Evolutionary conservation across 2,797 vertebrate species (phyloP).

Genomic region (Dryobates pubescens): DNA sequence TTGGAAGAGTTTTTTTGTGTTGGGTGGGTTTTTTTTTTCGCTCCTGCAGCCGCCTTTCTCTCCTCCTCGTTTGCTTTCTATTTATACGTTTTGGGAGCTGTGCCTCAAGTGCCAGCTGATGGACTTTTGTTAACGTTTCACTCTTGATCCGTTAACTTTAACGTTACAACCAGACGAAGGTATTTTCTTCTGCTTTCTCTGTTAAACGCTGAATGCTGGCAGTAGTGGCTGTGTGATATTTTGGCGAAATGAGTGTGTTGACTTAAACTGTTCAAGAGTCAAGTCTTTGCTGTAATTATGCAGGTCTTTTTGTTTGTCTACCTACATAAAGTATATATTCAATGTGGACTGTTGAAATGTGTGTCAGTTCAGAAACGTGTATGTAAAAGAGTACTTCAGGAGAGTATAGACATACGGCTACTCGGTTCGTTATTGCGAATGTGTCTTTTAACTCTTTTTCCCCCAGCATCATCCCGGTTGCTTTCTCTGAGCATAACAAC

Average conservation of each 20-base stretch:
- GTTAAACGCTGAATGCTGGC: neutral
- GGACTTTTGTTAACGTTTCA: neutral
- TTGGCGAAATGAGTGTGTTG: neutral
- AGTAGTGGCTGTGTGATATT: neutral
- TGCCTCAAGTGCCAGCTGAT: constrained; percentile 31
- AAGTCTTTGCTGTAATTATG: neutral
- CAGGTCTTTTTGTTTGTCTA: neutral
- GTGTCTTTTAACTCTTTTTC: constrained; percentile 53
- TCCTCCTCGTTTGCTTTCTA: constrained; percentile 15
- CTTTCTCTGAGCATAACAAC: neutral
- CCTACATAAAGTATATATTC: neutral
- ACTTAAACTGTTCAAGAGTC: neutral
- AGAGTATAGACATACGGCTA: neutral
- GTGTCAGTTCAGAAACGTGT: neutral
- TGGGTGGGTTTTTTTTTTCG: too few relatives aligned
- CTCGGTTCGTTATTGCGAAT: neutral
- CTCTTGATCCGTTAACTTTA: constrained; percentile 6
- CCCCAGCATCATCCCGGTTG: neutral
- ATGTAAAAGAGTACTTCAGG: neutral
- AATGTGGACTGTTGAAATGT: neutral
- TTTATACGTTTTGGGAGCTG: constrained; percentile 20
- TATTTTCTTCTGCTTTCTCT: constrained; percentile 40
- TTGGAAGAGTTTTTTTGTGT: neutral
- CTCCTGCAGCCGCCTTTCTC: neutral
- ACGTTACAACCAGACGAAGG: constrained; percentile 16